A percentile compares a stretch with the other conserved stretches of the same genome.
These are phyloP conservation scores for Enteromius viviparus DNA, from an alignment of 2,797 vertebrate genomes.

Conservation along the genomic window DNA sequence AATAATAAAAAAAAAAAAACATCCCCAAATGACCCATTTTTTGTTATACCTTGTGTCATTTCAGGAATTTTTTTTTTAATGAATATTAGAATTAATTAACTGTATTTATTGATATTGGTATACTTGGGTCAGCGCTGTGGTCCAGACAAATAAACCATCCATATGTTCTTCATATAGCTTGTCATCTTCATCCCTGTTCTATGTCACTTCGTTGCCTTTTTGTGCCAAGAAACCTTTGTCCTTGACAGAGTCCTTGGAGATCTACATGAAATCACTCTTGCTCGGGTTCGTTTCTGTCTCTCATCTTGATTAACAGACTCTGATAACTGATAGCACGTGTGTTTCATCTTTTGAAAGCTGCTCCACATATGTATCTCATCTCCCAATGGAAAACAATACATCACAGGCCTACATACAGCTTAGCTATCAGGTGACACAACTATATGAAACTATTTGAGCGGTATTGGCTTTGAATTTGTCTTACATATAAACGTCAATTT, in stretches of 20 bases:
- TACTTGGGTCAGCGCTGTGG: background rate
- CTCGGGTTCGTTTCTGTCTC: constrained; percentile 3
- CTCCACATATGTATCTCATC: background rate
- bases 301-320: constrained; percentile 27
- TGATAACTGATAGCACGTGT: background rate
- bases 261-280: constrained; percentile 25
- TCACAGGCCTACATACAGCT: background rate
- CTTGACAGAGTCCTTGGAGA: constrained; percentile 23
- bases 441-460: background rate
- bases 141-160: background rate
- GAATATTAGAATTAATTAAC: background rate
- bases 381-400: background rate
- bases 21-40: background rate
- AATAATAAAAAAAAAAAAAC: background rate
- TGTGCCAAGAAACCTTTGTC: constrained; percentile 19
- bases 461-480: background rate
- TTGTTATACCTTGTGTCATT: background rate
- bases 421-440: background rate
- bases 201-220: constrained; percentile 23
- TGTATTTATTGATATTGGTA: background rate
- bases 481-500: too few relatives aligned
- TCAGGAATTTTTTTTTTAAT: background rate
- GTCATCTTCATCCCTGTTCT: constrained; percentile 30
- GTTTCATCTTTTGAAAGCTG: constrained; percentile 14
- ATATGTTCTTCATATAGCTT: background rate